These are phyloP conservation scores for Calliscelio sp. DNA, from an alignment of 2,888 invertebrate genomes.

Conservation along the genomic window DNA sequence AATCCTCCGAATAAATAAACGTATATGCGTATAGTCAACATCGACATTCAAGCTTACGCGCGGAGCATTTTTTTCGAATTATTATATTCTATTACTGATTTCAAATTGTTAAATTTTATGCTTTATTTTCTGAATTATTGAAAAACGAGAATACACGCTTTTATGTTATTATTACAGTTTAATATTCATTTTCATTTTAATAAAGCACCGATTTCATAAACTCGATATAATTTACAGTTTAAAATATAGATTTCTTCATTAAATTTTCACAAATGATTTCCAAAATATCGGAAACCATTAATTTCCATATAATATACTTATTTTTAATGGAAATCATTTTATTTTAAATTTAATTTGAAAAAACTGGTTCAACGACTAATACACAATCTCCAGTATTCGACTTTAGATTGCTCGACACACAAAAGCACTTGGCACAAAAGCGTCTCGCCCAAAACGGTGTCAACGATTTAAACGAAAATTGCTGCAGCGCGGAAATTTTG, in stretches of 20 bases:
- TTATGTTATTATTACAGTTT: not conserved
- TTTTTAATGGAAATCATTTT: too few species aligned
- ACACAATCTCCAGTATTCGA: too few species aligned
- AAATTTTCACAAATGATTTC: too few species aligned
- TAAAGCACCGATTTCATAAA: not conserved
- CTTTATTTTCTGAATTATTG: constrained; percentile 4
- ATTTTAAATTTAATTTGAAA: too few species aligned
- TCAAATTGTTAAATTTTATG: constrained; percentile 21
- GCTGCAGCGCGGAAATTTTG: constrained; percentile 34
- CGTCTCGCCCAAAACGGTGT: too few species aligned
- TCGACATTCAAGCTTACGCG: constrained; percentile 7
- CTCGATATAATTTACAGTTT: not conserved
- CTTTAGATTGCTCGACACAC: too few species aligned
- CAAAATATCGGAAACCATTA: too few species aligned
- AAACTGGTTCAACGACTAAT: too few species aligned
- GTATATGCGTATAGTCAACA: too few species aligned
- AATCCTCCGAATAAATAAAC: constrained; percentile 29
- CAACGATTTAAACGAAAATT: constrained; percentile 34
- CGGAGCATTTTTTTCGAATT: constrained; percentile 31
- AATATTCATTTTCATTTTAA: not conserved
- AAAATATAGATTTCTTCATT: not conserved
- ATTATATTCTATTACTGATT: constrained; percentile 8
- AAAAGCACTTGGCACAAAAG: too few species aligned
- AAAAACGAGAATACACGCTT: not conserved
- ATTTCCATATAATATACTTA: too few species aligned